phyloP scores from a whole-genome alignment of 2,888 invertebrate genomes.

The Apocheima hispidaria region DNA sequence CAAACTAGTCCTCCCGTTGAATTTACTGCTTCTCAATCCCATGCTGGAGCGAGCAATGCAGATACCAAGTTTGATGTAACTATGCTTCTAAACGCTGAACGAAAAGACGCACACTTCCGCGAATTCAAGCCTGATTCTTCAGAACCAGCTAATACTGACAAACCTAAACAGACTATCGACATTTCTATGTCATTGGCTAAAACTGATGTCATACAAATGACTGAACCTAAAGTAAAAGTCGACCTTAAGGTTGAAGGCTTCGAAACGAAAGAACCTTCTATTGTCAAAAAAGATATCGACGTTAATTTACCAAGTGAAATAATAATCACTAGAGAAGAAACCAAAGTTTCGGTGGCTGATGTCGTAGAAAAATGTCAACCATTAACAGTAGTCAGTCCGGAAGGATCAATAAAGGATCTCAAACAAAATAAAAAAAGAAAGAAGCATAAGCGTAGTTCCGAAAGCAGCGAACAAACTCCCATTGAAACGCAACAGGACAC shows the following conservation, averaged over 20 bases:
- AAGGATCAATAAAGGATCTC: slow-evolving; percentile 66
- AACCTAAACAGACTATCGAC: slow-evolving; percentile 64
- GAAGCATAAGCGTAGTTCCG: slow-evolving; percentile 84
- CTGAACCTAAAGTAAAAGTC: slow-evolving; percentile 67
- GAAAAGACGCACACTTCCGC: slow-evolving; percentile 60
- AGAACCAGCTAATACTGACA: slow-evolving; percentile 35
- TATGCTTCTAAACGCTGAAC: slow-evolving; percentile 70
- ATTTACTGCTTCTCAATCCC: slow-evolving; percentile 33
- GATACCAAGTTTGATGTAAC: slow-evolving; percentile 57
- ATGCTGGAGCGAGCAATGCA: slow-evolving; percentile 40
- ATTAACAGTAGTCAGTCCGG: slow-evolving; percentile 46
- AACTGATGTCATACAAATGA: slow-evolving; percentile 53
- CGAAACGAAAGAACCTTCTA: slow-evolving; percentile 56
- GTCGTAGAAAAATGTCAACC: slow-evolving; percentile 71
- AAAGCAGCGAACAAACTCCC: slow-evolving; percentile 61
- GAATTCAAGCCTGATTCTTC: slow-evolving; percentile 44
- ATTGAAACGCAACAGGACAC: slow-evolving; percentile 61
- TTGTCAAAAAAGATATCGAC: slow-evolving; percentile 75
- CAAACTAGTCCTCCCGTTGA: slow-evolving; percentile 48
- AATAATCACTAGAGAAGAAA: slow-evolving; percentile 57
- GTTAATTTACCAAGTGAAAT: slow-evolving; percentile 67
- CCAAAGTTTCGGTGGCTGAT: slow-evolving; percentile 50
- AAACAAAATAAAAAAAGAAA: slow-evolving; percentile 88
- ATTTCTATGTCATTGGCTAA: slow-evolving; percentile 72
- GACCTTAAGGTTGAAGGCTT: slow-evolving; percentile 70